Evolutionary conservation across 2,113 vertebrate genomes (phyloP).

Genomic region (Accipiter virgatus): DNA sequence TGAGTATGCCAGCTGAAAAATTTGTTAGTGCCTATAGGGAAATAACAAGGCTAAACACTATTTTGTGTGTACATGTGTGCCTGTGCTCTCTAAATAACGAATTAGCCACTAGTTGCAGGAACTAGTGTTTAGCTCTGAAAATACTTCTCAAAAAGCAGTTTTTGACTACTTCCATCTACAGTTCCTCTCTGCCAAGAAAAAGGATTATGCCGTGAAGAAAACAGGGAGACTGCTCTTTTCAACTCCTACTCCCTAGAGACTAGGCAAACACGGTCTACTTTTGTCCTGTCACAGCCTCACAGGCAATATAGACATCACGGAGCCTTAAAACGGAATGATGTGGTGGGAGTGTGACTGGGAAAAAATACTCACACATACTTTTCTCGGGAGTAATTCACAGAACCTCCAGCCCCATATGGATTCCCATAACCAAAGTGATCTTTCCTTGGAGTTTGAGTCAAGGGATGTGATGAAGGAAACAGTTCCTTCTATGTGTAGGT

Average conservation of each 20-base stretch:
- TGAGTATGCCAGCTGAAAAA: slow-evolving; percentile 38
- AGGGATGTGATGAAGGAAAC: not conserved
- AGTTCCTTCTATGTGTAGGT: not conserved
- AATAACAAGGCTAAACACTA: slow-evolving; percentile 5
- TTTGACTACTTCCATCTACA: not conserved
- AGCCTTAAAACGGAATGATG: not conserved
- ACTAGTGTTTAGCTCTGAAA: not conserved
- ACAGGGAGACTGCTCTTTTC: not conserved
- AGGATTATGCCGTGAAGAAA: not conserved
- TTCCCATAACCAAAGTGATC: not conserved
- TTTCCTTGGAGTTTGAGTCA: not conserved
- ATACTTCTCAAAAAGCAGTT: not conserved
- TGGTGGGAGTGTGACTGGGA: not conserved
- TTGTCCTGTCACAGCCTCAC: not conserved
- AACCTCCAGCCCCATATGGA: not conserved
- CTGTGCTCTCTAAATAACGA: not conserved
- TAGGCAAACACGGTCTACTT: not conserved
- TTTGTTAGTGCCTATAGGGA: not conserved
- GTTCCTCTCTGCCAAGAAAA: not conserved
- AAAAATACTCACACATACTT: not conserved
- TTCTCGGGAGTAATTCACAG: not conserved
- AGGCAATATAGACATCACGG: not conserved
- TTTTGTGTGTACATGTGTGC: not conserved
- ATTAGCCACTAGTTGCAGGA: not conserved
- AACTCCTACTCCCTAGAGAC: not conserved